Base-by-base conservation (phyloP, 2,888 invertebrate species). In the Leptinotarsa peninsularis region DNA sequence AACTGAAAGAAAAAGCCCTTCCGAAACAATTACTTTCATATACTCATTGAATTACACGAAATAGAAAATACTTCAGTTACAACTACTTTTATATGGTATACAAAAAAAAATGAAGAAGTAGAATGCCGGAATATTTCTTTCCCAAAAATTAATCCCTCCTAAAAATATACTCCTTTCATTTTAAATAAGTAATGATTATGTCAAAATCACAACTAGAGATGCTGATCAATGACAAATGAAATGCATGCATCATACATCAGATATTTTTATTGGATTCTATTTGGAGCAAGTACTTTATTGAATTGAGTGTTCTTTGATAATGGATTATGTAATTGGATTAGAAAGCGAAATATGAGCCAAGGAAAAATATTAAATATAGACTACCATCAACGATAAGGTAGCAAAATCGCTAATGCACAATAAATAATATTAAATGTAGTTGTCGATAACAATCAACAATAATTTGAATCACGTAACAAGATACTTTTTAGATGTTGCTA, bases 281-380 rank as follows among this genome's bases (percentile, higher is more conserved):
- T n/a, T 27, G 27, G 21, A 4, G 58, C 50, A 50, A 63, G 27
- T 27, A 27, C 27, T 27, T 27, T 27, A 4, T 4, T 27, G 4
- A 27, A 27, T 27, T 27, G 4, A 27, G 27, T 27, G 27, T 27
- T 27, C n/a, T 17, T 33, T 4, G 14, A 33, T 17, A 63, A 63
- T n/a, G 4, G 33, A 33, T 33, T 33, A 10, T 5, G 27, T 27
- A 5, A 63, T 63, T 17, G 1, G 5, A 63, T 63, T 17, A 63
- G 63, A 63, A 63, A 33, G 63, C 3, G 15, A 33, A 63, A 63
- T 63, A 63, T 63, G 18, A 63, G 63, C n/a, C 63, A 63, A 63
- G 63, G 63, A 33, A 63, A 63, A 63, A 63, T 27, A 33, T n/a
- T 33, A 14, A 33, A 17, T 63, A n/a, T 10, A 63, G 63, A 33